Conservation (phyloP, 2,797 vertebrate genomes). For the Ceryle rudis region DNA sequence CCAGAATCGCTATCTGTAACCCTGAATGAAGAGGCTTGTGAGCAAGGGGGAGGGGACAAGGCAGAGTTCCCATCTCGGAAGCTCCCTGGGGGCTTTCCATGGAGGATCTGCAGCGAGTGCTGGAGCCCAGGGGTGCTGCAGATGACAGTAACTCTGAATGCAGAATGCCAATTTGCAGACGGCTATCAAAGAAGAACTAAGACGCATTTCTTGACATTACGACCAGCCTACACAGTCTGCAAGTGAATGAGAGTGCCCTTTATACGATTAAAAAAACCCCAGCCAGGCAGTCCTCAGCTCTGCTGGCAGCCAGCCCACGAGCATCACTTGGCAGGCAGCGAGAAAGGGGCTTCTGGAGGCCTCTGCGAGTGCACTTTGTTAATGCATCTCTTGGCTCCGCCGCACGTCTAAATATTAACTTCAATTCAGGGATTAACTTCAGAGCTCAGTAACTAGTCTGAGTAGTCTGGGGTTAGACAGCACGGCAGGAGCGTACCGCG, state of each 20-base stretch:
- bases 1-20: background rate
- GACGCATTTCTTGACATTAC: conserved; percentile 44
- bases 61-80: background rate
- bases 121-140: background rate
- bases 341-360: background rate
- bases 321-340: background rate
- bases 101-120: background rate
- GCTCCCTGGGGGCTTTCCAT: background rate
- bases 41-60: background rate
- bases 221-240: conserved; percentile 58
- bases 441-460: background rate
- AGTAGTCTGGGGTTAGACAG: background rate
- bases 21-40: background rate
- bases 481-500: rapidly evolving
- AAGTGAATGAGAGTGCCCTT: conserved; percentile 61
- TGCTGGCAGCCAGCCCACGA: conserved; percentile 31
- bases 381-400: conserved; percentile 33
- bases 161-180: background rate
- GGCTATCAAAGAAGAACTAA: conserved; percentile 4
- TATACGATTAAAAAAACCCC: background rate
- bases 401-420: background rate
- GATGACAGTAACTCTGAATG: background rate
- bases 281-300: conserved; percentile 29
- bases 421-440: background rate
- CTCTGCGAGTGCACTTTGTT: background rate